Evolutionary conservation across 2,888 invertebrate genomes (phyloP).

Genomic region (Coelinius sp.): DNA sequence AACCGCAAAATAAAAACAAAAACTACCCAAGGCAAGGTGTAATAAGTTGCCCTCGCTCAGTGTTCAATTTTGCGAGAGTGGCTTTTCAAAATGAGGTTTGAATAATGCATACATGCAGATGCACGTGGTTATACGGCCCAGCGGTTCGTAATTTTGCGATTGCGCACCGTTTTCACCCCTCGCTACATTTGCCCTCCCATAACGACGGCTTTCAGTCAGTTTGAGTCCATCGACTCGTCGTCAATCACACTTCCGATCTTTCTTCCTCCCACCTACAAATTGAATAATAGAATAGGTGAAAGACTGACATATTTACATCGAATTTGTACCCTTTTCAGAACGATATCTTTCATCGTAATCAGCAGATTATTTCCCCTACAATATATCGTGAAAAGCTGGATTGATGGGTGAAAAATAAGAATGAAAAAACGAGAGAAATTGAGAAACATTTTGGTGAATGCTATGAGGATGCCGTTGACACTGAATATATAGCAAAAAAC

Average conservation of each 20-base stretch:
- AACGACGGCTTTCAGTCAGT: slow-evolving; percentile 9
- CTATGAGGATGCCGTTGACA: background rate
- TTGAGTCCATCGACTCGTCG: slow-evolving; percentile 2
- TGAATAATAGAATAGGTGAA: background rate
- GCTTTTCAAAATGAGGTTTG: slow-evolving; percentile 52
- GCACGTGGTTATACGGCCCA: slow-evolving; percentile 43
- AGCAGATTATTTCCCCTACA: background rate
- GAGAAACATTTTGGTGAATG: slow-evolving; percentile 4
- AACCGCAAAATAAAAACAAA: slow-evolving; percentile 3
- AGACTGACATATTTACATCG: background rate
- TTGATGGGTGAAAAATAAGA: background rate
- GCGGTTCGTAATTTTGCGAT: slow-evolving; percentile 48
- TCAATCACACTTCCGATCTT: background rate
- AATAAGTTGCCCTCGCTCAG: slow-evolving; percentile 38
- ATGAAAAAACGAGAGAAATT: background rate
- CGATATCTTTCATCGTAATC: background rate
- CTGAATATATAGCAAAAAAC: background rate
- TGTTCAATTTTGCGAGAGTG: slow-evolving; percentile 51
- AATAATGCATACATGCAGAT: slow-evolving; percentile 53
- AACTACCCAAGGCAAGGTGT: background rate
- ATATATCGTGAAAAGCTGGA: background rate
- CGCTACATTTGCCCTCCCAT: slow-evolving; percentile 11
- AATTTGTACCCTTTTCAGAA: background rate
- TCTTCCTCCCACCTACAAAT: background rate
- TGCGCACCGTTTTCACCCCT: slow-evolving; percentile 46